Base-by-base conservation (phyloP, 23 tunicate species). In the Botrylloides violaceus region DNA sequence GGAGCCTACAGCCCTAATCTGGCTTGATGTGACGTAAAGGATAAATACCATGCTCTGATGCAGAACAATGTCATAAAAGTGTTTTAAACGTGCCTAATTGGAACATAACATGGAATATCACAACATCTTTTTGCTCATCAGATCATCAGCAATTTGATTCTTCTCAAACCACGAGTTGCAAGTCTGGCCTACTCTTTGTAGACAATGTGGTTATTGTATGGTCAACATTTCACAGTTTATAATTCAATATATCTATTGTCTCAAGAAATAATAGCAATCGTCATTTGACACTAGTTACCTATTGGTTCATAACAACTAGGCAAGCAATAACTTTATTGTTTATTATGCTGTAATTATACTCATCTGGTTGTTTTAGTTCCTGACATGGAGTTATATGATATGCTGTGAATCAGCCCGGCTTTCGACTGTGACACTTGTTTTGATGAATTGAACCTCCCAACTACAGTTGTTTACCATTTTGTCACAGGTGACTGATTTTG, bases 401-500 rank as follows among this genome's bases (percentile, higher is more conserved):
- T 28, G 9, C 70, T 63, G 70, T 63, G 55, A 25, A 75, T 32
- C 79, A 60, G n/a, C n/a, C n/a, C n/a, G n/a, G n/a, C n/a, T n/a
- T n/a, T n/a, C n/a, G n/a, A n/a, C n/a, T n/a, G n/a, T n/a, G n/a
- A n/a, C n/a, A n/a, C n/a, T n/a, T n/a, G n/a, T n/a, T 9, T 30
- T 65, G 32, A 25, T 1, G 33, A 47, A 12, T 65, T 65, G 22
- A 61, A 22, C 21, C 30, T n/a, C 24, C n/a, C n/a, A n/a, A n/a
- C n/a, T n/a, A n/a, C 0, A 36, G 24, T 70, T 39, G 33, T 38
- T 36, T 58, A 24, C 61, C 1, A 58, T 19, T 63, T 63, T 57
- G 33, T 74, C 76, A 36, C 83, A 87, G 96, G 61, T 87, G 36
- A 82, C 96, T 22, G 96, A 88, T 62, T 88, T 88, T 37, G 96